A percentile compares a stretch with the other conserved stretches of the same genome.
Evolutionary conservation across 2,888 invertebrate species (phyloP).

Genomic region (Mantis religiosa): DNA sequence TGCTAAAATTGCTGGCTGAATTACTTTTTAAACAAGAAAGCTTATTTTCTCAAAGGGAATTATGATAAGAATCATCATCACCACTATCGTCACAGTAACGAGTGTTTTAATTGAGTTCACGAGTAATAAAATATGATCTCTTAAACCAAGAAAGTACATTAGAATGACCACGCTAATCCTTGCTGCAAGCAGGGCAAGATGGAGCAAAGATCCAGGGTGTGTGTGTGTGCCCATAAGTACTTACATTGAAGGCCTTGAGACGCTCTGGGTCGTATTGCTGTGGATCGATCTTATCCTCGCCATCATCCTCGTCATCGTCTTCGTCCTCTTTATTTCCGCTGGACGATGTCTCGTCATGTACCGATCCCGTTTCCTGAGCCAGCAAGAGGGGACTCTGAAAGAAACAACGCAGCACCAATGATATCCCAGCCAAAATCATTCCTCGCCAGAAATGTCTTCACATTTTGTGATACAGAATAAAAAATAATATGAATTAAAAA

Average conservation of each 20-base stretch:
- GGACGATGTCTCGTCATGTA: slow-evolving; percentile 84
- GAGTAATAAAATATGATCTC: too few species aligned
- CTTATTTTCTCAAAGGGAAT: too few species aligned
- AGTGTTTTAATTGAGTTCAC: too few species aligned
- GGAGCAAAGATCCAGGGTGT: too few species aligned
- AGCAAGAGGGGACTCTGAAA: slow-evolving; percentile 62
- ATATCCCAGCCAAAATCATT: neutral
- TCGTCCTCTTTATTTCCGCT: slow-evolving; percentile 83
- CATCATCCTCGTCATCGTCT: slow-evolving; percentile 85
- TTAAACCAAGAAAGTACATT: too few species aligned
- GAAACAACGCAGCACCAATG: neutral
- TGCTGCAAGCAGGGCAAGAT: too few species aligned
- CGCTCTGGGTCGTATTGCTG: slow-evolving; percentile 88
- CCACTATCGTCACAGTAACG: too few species aligned
- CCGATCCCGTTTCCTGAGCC: slow-evolving; percentile 58
- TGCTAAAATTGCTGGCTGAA: too few species aligned
- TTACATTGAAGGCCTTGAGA: slow-evolving; percentile 92
- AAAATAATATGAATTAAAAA: too few species aligned
- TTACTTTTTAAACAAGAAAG: too few species aligned
- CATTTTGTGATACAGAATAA: neutral
- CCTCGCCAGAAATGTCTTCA: neutral
- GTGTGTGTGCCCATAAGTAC: slow-evolving; percentile 38
- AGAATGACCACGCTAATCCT: too few species aligned
- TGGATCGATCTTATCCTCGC: slow-evolving; percentile 85
- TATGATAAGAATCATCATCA: too few species aligned